Percentiles rank a stretch among this genome's conserved stretches.
Conservation (phyloP, 1,140 invertebrate species). For the Scaptomyza pallida region DNA sequence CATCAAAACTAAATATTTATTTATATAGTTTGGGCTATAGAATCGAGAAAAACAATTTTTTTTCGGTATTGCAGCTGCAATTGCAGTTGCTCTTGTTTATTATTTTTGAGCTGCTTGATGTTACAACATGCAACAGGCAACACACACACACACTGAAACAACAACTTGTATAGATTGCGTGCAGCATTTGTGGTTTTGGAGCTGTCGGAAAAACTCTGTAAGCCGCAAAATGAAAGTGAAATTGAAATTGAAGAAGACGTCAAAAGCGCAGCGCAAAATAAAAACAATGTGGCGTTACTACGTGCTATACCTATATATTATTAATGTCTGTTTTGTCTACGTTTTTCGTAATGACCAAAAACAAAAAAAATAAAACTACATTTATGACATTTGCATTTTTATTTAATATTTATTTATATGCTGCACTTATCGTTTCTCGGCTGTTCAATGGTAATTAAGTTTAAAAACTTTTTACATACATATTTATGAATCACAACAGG, state of each 20-base stretch:
- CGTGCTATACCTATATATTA: slow-evolving; percentile 10
- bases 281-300: slow-evolving; percentile 11
- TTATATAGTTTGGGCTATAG: slow-evolving; percentile 20
- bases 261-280: slow-evolving; percentile 29
- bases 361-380: slow-evolving; percentile 33
- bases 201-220: slow-evolving; percentile 76
- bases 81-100: slow-evolving; percentile 66
- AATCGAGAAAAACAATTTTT: slow-evolving; percentile 20
- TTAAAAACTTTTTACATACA: background rate
- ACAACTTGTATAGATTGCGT: slow-evolving; percentile 60
- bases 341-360: slow-evolving; percentile 37
- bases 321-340: slow-evolving; percentile 13
- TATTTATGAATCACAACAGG: too few species aligned
- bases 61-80: slow-evolving; percentile 34
- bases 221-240: slow-evolving; percentile 79
- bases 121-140: slow-evolving; percentile 64
- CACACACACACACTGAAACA: slow-evolving; percentile 21
- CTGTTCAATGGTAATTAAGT: background rate
- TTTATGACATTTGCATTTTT: slow-evolving; percentile 51
- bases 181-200: slow-evolving; percentile 59
- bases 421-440: background rate
- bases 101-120: slow-evolving; percentile 67
- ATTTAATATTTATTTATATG: slow-evolving; percentile 11
- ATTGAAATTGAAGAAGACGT: slow-evolving; percentile 79
- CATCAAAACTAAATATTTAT: slow-evolving; percentile 29